A percentile compares a stretch with the other conserved stretches of the same genome.
Conservation (phyloP, 2,888 invertebrate species). For the Pherbina coryleti region DNA sequence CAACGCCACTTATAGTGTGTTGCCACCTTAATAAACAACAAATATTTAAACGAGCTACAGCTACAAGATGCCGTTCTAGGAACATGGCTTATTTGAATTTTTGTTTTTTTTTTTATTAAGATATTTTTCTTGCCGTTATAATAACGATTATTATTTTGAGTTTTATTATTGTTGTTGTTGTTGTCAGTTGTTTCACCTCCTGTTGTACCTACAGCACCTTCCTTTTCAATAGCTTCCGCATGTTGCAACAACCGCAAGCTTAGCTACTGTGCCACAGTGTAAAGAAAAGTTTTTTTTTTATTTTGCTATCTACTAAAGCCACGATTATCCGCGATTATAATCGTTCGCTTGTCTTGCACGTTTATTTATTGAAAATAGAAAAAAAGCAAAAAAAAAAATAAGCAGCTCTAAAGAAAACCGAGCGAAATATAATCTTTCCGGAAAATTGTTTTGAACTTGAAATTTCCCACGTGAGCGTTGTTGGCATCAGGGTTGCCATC, state of each 20-base stretch:
- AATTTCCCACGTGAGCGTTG: constrained; percentile 33
- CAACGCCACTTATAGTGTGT: neutral
- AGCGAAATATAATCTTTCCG: neutral
- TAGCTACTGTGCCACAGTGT: neutral
- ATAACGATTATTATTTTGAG: neutral
- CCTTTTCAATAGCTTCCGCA: constrained; percentile 22
- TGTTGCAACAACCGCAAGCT: neutral
- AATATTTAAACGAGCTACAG: neutral
- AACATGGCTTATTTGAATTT: too few species aligned
- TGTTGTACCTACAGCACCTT: neutral
- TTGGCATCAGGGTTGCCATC: neutral
- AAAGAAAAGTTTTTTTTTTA: neutral
- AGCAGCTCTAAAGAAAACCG: neutral
- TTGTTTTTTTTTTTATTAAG: too few species aligned
- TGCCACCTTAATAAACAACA: neutral
- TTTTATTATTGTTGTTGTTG: constrained; percentile 1
- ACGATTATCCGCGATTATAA: constrained; percentile 30
- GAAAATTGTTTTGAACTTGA: constrained; percentile 29
- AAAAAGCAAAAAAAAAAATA: neutral
- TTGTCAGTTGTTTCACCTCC: neutral
- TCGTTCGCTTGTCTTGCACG: neutral
- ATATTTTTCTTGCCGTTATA: neutral
- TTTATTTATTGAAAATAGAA: neutral
- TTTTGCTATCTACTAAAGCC: neutral
- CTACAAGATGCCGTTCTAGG: too few species aligned